phyloP scores from a whole-genome alignment of 2,113 vertebrate species.

The Syrrhaptes paradoxus region DNA sequence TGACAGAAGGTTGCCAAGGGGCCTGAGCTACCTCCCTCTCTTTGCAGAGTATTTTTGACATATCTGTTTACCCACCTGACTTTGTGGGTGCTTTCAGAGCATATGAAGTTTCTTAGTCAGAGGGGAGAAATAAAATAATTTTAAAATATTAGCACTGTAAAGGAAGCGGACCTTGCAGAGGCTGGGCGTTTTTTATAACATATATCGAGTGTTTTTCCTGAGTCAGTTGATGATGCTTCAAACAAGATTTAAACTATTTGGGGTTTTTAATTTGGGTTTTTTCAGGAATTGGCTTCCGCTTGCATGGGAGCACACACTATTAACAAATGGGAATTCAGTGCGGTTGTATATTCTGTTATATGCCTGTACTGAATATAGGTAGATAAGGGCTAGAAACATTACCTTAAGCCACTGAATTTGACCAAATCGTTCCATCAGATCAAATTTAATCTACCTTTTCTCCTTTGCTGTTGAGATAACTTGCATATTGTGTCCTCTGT shows the following conservation, averaged over 20 bases:
- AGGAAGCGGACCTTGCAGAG: neutral
- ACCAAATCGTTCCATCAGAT: constrained; percentile 30
- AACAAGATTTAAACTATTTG: neutral
- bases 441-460: constrained; percentile 41
- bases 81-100: constrained; percentile 44
- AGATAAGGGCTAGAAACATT: constrained; percentile 68
- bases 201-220: neutral
- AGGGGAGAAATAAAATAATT: constrained; percentile 37
- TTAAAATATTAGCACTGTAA: neutral
- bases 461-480: constrained; percentile 55
- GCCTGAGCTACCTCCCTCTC: constrained; percentile 52
- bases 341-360: neutral
- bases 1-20: neutral
- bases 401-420: constrained; percentile 54
- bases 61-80: constrained; percentile 21
- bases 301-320: neutral
- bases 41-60: constrained; percentile 36
- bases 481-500: constrained; percentile 63
- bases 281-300: neutral
- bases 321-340: constrained; percentile 23
- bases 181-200: neutral
- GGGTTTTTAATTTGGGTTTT: neutral
- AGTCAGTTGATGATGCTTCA: neutral
- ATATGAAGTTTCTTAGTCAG: constrained; percentile 52
- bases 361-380: constrained; percentile 40